Conservation (phyloP, 1,140 invertebrate genomes). For the Bombus superbus region DNA sequence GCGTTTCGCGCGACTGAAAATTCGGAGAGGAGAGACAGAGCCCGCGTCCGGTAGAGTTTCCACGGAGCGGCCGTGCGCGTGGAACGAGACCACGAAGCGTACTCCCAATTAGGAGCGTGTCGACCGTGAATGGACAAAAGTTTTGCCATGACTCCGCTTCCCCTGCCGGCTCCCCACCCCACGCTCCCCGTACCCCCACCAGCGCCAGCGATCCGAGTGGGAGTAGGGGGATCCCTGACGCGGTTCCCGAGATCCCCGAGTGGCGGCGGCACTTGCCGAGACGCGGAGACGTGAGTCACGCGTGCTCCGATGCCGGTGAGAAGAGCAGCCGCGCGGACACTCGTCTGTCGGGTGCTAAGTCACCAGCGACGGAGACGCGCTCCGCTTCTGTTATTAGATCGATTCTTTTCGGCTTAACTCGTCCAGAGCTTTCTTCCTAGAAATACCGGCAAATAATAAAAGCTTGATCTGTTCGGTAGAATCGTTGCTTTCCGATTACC, state of each 20-base stretch:
- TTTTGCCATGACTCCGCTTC: constrained; percentile 70
- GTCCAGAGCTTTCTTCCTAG: rapidly evolving
- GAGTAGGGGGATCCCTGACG: constrained; percentile 73
- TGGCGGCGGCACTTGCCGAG: constrained; percentile 79
- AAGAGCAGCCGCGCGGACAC: constrained; percentile 11
- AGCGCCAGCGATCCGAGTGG: constrained; percentile 9
- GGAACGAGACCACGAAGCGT: constrained; percentile 70
- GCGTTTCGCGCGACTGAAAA: constrained; percentile 14
- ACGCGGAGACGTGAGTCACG: constrained; percentile 77
- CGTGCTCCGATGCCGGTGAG: constrained; percentile 58
- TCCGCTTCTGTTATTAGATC: background rate
- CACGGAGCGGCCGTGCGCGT: constrained; percentile 64
- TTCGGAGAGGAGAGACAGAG: constrained; percentile 1
- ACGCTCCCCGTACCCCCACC: background rate
- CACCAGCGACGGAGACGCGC: background rate
- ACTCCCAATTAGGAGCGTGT: constrained; percentile 73
- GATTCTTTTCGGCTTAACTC: background rate
- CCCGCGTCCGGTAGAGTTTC: constrained; percentile 47
- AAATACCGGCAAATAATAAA: too few species aligned
- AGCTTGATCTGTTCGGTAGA: too few species aligned
- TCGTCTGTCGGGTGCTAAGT: background rate
- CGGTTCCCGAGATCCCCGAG: constrained; percentile 79
- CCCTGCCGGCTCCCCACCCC: constrained; percentile 24
- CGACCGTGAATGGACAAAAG: constrained; percentile 78
- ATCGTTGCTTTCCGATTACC: too few species aligned